Conservation (phyloP, 1,140 invertebrate species). For the Drosophila watanabei region DNA sequence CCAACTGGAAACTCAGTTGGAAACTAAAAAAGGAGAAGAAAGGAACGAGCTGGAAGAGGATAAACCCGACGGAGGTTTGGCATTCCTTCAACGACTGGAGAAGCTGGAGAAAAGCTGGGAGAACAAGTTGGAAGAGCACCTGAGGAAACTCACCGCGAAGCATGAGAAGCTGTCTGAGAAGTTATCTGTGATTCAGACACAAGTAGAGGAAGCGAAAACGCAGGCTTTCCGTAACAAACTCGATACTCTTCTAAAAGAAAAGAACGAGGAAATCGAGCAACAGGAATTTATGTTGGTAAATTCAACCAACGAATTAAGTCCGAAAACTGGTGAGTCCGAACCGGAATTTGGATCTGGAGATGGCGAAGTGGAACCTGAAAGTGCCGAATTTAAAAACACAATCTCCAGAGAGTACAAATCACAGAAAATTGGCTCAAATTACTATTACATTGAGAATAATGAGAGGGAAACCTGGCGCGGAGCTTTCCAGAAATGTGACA, state of each 20-base stretch:
- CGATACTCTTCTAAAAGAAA: too few species aligned
- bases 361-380: too few species aligned
- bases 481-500: accelerated
- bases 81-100: not conserved
- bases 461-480: accelerated
- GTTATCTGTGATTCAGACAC: not conserved
- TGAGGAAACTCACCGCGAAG: not conserved
- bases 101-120: not conserved
- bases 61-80: accelerated
- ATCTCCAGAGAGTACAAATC: not conserved
- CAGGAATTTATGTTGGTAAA: too few species aligned
- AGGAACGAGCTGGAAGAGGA: not conserved
- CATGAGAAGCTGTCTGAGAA: not conserved
- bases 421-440: not conserved
- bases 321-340: too few species aligned
- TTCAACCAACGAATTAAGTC: too few species aligned
- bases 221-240: too few species aligned
- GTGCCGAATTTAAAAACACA: not conserved
- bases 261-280: too few species aligned
- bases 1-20: not conserved
- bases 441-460: not conserved
- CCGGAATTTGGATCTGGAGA: too few species aligned
- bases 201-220: too few species aligned
- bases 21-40: not conserved
- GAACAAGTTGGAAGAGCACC: not conserved